Percentiles rank a stretch among this genome's conserved stretches.
Evolutionary conservation across 2,888 invertebrate genomes (phyloP).

Genomic region (Archips crataeganus): DNA sequence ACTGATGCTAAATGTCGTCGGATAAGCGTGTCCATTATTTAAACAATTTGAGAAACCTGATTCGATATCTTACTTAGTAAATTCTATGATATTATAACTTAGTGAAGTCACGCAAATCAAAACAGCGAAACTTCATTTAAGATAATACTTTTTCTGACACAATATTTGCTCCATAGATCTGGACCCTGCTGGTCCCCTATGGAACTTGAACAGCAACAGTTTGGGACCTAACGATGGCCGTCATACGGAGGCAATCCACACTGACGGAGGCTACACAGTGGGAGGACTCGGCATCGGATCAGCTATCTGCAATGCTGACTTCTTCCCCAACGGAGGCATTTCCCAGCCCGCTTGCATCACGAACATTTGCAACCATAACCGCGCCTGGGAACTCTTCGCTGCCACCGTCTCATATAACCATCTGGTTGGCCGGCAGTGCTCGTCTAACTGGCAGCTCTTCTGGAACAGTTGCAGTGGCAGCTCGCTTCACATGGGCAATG

Average conservation of each 20-base stretch:
- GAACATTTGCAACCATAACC: conserved; percentile 60
- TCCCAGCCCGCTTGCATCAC: conserved; percentile 62
- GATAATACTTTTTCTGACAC: not conserved
- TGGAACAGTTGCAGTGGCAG: conserved; percentile 58
- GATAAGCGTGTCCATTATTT: too few species aligned
- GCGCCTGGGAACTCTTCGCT: conserved; percentile 62
- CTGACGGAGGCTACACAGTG: conserved; percentile 61
- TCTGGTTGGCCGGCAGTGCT: conserved; percentile 55
- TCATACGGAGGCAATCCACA: conserved; percentile 54
- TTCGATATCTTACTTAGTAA: too few species aligned
- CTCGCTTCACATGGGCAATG: conserved; percentile 59
- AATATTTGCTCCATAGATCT: conserved; percentile 49
- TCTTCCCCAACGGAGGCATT: conserved; percentile 84
- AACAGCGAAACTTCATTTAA: too few species aligned
- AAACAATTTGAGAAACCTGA: too few species aligned
- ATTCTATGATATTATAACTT: too few species aligned
- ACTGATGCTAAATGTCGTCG: too few species aligned
- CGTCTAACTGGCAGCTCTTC: conserved; percentile 50
- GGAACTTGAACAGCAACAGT: conserved; percentile 47
- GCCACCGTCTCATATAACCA: conserved; percentile 58
- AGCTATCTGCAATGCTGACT: conserved; percentile 82
- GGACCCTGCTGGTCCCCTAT: conserved; percentile 80
- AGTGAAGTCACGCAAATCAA: too few species aligned
- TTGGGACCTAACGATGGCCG: conserved; percentile 33
- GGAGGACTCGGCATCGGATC: conserved; percentile 78